These are phyloP conservation scores for Zaprionus taronus DNA, from an alignment of 1,140 invertebrate genomes.

Conservation along the genomic window DNA sequence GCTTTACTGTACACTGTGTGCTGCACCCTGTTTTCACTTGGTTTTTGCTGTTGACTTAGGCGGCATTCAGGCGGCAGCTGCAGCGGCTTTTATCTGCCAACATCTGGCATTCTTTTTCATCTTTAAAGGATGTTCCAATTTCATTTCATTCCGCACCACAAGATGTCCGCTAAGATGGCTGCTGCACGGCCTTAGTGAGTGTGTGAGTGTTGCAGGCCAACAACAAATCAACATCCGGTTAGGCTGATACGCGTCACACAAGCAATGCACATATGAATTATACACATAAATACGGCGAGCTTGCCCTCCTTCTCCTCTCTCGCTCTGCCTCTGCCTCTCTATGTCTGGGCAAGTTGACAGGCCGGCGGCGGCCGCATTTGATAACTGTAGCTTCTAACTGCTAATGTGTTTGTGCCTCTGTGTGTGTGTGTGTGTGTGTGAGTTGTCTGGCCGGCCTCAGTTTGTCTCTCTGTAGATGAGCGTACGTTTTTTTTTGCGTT, in stretches of 20 bases:
- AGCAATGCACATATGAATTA: slow-evolving; percentile 56
- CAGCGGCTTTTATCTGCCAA: slow-evolving; percentile 32
- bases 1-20: neutral
- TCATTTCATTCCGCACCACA: neutral
- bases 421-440: slow-evolving; percentile 53
- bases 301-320: neutral
- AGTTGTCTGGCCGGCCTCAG: slow-evolving; percentile 69
- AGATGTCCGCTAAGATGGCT: slow-evolving; percentile 19
- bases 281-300: slow-evolving; percentile 29
- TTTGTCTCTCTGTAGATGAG: slow-evolving; percentile 41
- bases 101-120: slow-evolving; percentile 48
- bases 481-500: slow-evolving; percentile 22
- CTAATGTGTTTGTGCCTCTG: slow-evolving; percentile 16
- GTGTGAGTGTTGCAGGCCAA: slow-evolving; percentile 29
- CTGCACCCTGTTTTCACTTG: neutral
- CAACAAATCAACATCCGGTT: slow-evolving; percentile 56
- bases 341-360: slow-evolving; percentile 46
- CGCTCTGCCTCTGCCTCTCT: slow-evolving; percentile 6
- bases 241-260: slow-evolving; percentile 33
- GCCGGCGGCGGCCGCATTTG: slow-evolving; percentile 60
- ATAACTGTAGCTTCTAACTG: slow-evolving; percentile 69
- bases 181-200: neutral
- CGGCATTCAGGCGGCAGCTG: slow-evolving; percentile 24
- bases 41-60: neutral
- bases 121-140: slow-evolving; percentile 24